These are phyloP conservation scores for Beris morrisii DNA, from an alignment of 2,888 invertebrate genomes.

Conservation along the genomic window DNA sequence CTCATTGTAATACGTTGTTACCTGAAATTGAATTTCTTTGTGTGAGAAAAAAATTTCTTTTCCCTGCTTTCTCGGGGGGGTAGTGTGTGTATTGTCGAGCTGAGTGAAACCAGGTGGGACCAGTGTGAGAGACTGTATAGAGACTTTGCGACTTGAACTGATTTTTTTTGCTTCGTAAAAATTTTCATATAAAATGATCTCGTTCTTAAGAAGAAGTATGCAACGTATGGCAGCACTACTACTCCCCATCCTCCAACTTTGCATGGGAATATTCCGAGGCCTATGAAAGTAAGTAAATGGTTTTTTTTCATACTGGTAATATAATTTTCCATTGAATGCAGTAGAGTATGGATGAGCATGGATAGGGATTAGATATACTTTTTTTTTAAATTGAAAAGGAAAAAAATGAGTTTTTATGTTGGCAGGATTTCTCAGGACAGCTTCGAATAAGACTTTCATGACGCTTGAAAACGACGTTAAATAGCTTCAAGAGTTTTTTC, in stretches of 20 bases:
- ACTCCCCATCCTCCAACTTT: too few relatives aligned
- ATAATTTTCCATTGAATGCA: constrained; percentile 35
- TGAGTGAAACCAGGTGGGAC: not conserved
- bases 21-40: constrained; percentile 45
- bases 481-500: constrained; percentile 9
- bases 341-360: constrained; percentile 3
- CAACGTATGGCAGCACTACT: constrained; percentile 4
- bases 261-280: constrained; percentile 9
- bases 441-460: not conserved
- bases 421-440: not conserved
- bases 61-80: not conserved
- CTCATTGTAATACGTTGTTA: constrained; percentile 56
- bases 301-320: constrained; percentile 31
- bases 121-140: constrained; percentile 5
- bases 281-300: constrained; percentile 22
- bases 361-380: not conserved
- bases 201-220: not conserved
- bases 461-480: constrained; percentile 17
- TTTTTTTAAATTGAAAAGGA: constrained; percentile 2
- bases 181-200: constrained; percentile 35
- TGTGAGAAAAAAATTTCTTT: constrained; percentile 4
- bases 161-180: constrained; percentile 2
- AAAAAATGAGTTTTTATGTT: not conserved
- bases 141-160: not conserved
- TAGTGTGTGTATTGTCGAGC: not conserved